Base-by-base conservation (phyloP, 2,888 invertebrate genomes). In the Cryptus viduatorius region DNA sequence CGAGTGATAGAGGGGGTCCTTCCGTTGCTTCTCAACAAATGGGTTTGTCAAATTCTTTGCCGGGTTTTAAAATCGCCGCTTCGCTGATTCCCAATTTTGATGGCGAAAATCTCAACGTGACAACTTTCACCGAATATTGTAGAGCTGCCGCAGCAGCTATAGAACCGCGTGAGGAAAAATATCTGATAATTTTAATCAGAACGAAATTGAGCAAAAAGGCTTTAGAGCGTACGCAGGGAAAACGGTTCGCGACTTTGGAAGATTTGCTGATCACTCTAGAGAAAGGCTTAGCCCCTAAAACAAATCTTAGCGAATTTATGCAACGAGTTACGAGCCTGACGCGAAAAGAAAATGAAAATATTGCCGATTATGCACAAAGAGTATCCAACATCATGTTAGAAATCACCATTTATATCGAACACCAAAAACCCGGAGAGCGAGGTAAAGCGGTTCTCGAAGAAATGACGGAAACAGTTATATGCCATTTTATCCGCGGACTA, bases 191-290 rank as follows among this genome's bases (percentile, higher is more conserved):
- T 1, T 29, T 72, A 0, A 72, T 72, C 24, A 56, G 44, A 1
- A 72, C 72, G 1, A 72, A 72, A 72, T 44, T 72, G 24, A 12
- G 24, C 2, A 72, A 72, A 59, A 72, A 56, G 59, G 56, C 72
- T 56, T 56, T 69, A 29, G 31, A 53, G 4, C 53, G 69, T 12
- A 71, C 69, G 14, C 16, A 37, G 7, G 65, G 65, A n/a, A 65
- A 65, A 19, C 37, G n/a, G 7, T 65, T 65, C 7, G n/a, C 12
- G 8, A 65, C 56, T 16, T 50, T 71, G 31, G 69, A 71, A 5
- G 69, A 71, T n/a, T 19, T 71, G 16, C 14, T 71, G n/a, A 37
- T 14, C 3, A 69, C 50, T 1, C 4, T 69, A 3, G 31, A 71
- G 16, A 65, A 61, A 61, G 61, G 50, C 16, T 50, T 50, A 50